Conservation (phyloP, 2,888 invertebrate genomes). For the Copidosoma aretas region DNA sequence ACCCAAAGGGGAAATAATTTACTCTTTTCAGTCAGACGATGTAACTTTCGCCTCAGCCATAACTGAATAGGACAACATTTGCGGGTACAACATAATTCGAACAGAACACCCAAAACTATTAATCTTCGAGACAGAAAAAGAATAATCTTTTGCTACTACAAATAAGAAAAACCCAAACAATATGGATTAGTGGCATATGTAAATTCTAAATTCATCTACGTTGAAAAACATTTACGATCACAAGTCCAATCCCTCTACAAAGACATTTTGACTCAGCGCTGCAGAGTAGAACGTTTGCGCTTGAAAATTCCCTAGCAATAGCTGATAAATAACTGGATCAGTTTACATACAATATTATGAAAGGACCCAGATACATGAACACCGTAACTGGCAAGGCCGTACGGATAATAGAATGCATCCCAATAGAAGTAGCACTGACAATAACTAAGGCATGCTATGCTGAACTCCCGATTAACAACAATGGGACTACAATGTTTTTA, state of each 20-base stretch:
- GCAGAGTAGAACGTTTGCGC: no score
- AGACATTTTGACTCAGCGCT: neutral
- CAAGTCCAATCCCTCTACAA: neutral
- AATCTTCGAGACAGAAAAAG: neutral
- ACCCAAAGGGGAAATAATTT: no score
- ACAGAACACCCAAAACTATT: neutral
- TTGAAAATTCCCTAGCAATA: no score
- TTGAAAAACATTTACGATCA: neutral
- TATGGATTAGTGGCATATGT: neutral
- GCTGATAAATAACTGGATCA: no score
- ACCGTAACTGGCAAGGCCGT: no score
- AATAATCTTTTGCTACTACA: neutral
- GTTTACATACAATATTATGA: no score
- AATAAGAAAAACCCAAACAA: neutral
- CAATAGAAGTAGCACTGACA: no score
- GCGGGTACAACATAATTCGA: neutral
- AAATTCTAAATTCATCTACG: neutral
- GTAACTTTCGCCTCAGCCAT: neutral
- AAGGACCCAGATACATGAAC: no score
- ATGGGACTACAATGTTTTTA: no score
- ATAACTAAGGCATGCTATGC: no score
- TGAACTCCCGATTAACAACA: no score
- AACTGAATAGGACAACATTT: neutral
- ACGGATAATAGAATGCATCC: no score
- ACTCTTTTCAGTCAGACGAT: neutral